Percentiles rank a stretch among this genome's conserved stretches.
Conservation (phyloP, 2,113 vertebrate genomes). For the Piprites chloris region DNA sequence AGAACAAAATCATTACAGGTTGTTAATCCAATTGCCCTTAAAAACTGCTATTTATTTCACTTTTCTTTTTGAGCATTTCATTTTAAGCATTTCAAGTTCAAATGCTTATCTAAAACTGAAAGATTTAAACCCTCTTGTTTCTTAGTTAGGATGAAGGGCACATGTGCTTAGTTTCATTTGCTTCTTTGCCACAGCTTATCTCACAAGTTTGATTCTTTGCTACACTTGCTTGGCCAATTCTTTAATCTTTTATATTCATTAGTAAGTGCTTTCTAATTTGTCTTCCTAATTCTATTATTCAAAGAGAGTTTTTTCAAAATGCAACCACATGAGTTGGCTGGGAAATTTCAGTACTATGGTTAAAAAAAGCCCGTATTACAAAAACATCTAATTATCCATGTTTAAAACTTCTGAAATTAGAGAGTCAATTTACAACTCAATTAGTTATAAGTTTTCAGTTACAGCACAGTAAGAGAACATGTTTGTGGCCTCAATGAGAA, state of each 20-base stretch:
- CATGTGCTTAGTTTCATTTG: neutral
- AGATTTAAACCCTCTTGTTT: neutral
- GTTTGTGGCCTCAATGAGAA: neutral
- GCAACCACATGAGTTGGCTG: neutral
- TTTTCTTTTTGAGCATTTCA: too few relatives aligned
- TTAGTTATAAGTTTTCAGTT: neutral
- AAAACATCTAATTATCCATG: neutral
- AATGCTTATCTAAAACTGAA: neutral
- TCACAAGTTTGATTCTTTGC: neutral
- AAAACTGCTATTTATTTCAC: neutral
- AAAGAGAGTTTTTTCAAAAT: neutral
- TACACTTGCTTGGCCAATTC: neutral
- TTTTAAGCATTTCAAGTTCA: neutral
- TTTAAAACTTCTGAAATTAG: neutral
- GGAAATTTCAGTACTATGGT: neutral
- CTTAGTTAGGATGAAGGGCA: neutral
- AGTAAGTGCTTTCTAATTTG: constrained; percentile 22
- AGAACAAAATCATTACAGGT: constrained; percentile 46
- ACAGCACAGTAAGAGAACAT: neutral
- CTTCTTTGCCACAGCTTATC: constrained; percentile 6
- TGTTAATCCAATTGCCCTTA: neutral
- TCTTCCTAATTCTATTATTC: neutral
- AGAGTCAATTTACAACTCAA: neutral
- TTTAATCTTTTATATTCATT: neutral
- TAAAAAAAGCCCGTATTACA: neutral